Evolutionary conservation across 1,140 invertebrate species (phyloP).

Genomic region (Argopecten irradians): DNA sequence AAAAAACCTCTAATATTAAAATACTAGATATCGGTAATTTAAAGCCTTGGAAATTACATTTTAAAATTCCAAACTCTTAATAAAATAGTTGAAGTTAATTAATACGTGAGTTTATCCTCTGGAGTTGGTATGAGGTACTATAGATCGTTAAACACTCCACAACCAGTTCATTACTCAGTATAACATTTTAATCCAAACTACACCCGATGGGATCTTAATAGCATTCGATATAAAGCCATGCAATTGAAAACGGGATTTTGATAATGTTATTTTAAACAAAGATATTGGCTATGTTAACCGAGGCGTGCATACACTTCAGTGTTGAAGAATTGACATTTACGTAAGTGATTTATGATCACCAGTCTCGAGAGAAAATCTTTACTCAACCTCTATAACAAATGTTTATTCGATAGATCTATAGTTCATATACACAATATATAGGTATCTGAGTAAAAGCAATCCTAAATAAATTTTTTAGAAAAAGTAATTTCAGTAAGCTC

Average conservation of each 20-base stretch:
- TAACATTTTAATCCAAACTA: not conserved
- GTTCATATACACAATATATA: not conserved
- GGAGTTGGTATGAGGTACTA: not conserved
- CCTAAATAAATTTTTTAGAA: not conserved
- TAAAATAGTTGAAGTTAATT: not conserved
- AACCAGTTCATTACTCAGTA: not conserved
- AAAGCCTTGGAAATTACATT: not conserved
- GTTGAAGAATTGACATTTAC: not conserved
- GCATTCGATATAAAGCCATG: constrained; percentile 2
- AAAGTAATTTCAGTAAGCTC: not conserved
- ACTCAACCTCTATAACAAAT: not conserved
- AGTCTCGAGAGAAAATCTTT: not conserved
- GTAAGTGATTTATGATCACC: not conserved
- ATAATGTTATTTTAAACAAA: constrained; percentile 19
- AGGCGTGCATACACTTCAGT: not conserved
- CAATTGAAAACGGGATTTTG: constrained; percentile 11
- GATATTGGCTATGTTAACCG: not conserved
- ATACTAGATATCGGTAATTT: too few species aligned
- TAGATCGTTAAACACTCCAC: not conserved
- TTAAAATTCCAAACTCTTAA: not conserved
- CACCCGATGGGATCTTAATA: not conserved
- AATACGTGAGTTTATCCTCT: not conserved
- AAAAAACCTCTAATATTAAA: not conserved
- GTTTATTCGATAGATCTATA: not conserved
- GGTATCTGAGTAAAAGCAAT: not conserved